Evolutionary conservation across 2,888 invertebrate genomes (phyloP), one percentile per base, ranked within the genome.

Genomic region (Microplitis manilae): DNA sequence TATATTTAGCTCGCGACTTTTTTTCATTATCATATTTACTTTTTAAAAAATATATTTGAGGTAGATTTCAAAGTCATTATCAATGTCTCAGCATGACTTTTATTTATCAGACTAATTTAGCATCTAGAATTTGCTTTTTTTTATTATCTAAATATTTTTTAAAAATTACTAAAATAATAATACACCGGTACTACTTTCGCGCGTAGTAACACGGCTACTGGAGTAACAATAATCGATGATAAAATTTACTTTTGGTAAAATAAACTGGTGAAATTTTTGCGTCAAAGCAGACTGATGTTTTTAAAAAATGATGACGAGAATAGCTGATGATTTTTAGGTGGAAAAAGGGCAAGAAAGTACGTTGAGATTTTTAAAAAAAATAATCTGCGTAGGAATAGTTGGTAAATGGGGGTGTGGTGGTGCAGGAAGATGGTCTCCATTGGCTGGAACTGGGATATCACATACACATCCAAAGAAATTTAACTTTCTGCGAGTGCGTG

Each of bases 361-460:
- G 1, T 20, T 13, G 30, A 8, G 17, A 62, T 5, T 80, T 81
- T 4, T 13, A 50, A 50, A 50, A 50, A 50, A 50, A 13, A 13
- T 50, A 13, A 77, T 78, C 79, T 74, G 84, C 85, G 83, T 81
- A 83, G 85, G 82, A 84, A 85, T 83, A 80, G 82, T 81, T 77
- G 84, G 79, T 81, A 76, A 77, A 76, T 68, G 74, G 81, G 83
- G 80, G 80, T 80, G 83, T 83, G 83, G 81, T 81, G 79, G 75
- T 81, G 79, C 82, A 82, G 79, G 78, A 80, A 81, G 77, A 67
- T 60, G 50, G 40, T 77, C 77, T 79, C 83, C 79, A 86, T 86
- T 86, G 86, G 86, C 74, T 76, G 82, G 81, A 79, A 79, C 81
- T 76, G 79, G 79, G 79, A 77, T 83, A 80, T 80, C 82, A 83